Evolutionary conservation across 2,888 invertebrate genomes (phyloP).

Genomic region (Drosophila antonietae): DNA sequence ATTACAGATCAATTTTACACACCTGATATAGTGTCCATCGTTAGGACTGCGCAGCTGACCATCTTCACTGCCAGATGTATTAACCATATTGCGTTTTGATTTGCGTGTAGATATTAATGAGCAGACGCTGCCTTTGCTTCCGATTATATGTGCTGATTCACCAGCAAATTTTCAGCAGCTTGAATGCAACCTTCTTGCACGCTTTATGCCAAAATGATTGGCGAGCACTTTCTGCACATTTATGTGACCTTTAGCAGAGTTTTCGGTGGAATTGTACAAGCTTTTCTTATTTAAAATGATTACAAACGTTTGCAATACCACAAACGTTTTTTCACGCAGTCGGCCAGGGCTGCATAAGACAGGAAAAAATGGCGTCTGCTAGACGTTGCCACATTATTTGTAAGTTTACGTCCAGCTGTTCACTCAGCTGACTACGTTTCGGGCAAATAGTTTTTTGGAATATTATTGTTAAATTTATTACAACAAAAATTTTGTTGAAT

Average conservation of each 20-base stretch:
- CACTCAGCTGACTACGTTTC: constrained; percentile 53
- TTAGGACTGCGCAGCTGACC: constrained; percentile 93
- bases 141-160: constrained; percentile 47
- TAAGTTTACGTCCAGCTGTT: constrained; percentile 47
- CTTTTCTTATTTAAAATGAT: constrained; percentile 42
- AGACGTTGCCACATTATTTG: constrained; percentile 47
- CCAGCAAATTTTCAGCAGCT: constrained; percentile 35
- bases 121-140: constrained; percentile 28
- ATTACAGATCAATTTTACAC: constrained; percentile 66
- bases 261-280: constrained; percentile 61
- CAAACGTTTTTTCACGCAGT: constrained; percentile 62
- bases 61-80: constrained; percentile 89
- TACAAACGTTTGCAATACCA: constrained; percentile 65
- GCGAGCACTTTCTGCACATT: constrained; percentile 49
- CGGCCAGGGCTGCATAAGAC: constrained; percentile 51
- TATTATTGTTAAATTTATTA: not conserved
- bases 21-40: constrained; percentile 86
- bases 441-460: not conserved
- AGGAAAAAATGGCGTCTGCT: constrained; percentile 68
- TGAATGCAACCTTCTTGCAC: constrained; percentile 23
- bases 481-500: constrained; percentile 13
- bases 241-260: constrained; percentile 40
- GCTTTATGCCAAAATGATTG: constrained; percentile 32
- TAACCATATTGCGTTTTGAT: constrained; percentile 59
- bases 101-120: constrained; percentile 23